These are phyloP conservation scores for Holocentrus rufus DNA, from an alignment of 2,797 vertebrate species.

Conservation along the genomic window DNA sequence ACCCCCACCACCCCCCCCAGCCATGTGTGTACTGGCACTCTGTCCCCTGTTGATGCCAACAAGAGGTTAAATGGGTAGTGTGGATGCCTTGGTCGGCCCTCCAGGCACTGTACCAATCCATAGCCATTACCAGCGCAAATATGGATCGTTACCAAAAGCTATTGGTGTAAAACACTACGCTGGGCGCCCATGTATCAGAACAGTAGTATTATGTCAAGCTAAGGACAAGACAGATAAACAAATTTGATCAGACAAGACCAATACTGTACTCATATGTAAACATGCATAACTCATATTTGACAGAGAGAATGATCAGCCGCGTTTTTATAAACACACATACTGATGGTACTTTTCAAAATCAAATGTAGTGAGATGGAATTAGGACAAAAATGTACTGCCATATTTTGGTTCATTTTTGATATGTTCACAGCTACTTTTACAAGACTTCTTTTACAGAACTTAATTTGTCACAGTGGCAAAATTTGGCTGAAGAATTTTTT, in stretches of 20 bases:
- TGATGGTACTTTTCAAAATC: too few relatives aligned
- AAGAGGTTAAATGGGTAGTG: conserved; percentile 49
- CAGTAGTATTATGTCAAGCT: conserved; percentile 1
- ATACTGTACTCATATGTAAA: not conserved
- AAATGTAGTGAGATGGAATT: too few relatives aligned
- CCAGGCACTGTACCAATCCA: conserved; percentile 40
- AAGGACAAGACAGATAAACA: not conserved
- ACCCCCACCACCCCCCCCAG: not conserved
- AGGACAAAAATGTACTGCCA: too few relatives aligned
- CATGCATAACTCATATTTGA: too few relatives aligned
- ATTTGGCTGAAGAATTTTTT: too few relatives aligned
- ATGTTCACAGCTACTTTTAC: too few relatives aligned
- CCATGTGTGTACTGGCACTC: conserved; percentile 19
- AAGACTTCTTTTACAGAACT: too few relatives aligned
- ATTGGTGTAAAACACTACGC: not conserved
- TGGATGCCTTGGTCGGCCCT: conserved; percentile 36
- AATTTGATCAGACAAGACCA: not conserved
- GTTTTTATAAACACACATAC: too few relatives aligned
- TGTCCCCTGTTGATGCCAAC: conserved; percentile 44
- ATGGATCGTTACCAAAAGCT: conserved; percentile 35
- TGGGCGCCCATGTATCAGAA: conserved; percentile 1
- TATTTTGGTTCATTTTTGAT: too few relatives aligned
- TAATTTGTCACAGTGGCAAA: too few relatives aligned
- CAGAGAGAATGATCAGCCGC: too few relatives aligned
- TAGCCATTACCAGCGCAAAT: conserved; percentile 46